Evolutionary conservation across 2,888 invertebrate species (phyloP).

Genomic region (Lasioglossum villosulum): DNA sequence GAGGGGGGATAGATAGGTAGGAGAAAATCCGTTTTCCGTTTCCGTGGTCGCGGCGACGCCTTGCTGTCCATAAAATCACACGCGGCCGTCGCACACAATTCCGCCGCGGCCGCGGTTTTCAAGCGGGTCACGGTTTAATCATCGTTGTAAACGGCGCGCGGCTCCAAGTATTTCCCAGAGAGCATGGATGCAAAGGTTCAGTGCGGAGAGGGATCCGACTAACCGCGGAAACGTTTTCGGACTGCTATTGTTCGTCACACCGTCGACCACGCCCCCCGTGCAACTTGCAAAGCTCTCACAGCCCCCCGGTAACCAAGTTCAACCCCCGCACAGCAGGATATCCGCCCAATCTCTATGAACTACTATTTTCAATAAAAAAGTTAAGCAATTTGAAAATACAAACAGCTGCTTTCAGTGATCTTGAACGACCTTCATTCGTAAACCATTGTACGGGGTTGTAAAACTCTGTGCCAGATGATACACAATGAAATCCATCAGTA

Average conservation of each 20-base stretch:
- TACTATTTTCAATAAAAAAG: background rate
- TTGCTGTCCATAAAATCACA: conserved; percentile 46
- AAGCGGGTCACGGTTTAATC: conserved; percentile 77
- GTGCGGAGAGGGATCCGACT: conserved; percentile 39
- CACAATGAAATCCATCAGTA: too few species aligned
- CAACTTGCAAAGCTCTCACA: background rate
- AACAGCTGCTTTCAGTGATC: background rate
- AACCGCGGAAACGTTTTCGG: conserved; percentile 54
- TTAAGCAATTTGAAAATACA: background rate
- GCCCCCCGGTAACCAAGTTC: background rate
- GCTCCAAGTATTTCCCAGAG: conserved; percentile 69
- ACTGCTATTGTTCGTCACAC: conserved; percentile 30
- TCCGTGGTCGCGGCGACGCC: conserved; percentile 32
- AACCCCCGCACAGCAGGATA: background rate
- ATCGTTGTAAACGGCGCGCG: conserved; percentile 78
- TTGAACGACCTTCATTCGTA: background rate
- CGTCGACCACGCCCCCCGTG: conserved; percentile 1
- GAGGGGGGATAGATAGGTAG: background rate
- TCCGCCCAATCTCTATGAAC: background rate
- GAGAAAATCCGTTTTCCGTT: conserved; percentile 34
- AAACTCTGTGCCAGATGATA: background rate
- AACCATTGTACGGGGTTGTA: background rate
- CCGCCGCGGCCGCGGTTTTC: conserved; percentile 67
- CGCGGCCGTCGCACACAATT: conserved; percentile 23
- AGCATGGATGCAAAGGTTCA: conserved; percentile 36